Conservation (phyloP, 2,888 invertebrate genomes). For the Ochropleura plecta region DNA sequence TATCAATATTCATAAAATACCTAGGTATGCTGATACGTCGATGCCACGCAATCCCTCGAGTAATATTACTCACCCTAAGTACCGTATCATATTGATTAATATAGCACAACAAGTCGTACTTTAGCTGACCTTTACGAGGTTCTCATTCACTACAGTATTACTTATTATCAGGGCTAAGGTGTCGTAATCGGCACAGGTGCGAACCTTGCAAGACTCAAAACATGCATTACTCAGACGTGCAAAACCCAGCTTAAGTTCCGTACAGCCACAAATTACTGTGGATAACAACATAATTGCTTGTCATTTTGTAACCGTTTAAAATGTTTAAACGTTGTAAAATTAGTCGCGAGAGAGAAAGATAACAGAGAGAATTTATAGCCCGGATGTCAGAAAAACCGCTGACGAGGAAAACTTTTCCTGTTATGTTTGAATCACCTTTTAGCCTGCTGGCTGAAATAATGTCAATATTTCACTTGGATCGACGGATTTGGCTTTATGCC, state of each 20-base stretch:
- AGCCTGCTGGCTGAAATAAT: conserved; percentile 18
- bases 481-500: conserved; percentile 31
- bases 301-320: conserved; percentile 41
- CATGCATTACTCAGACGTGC: conserved; percentile 51
- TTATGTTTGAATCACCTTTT: conserved; percentile 20
- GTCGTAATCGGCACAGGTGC: conserved; percentile 61
- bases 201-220: conserved; percentile 57
- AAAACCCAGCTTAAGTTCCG: conserved; percentile 40
- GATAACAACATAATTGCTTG: conserved; percentile 54
- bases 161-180: conserved; percentile 59
- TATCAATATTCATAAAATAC: conserved; percentile 15
- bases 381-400: conserved; percentile 12
- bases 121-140: conserved; percentile 53
- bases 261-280: conserved; percentile 39
- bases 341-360: conserved; percentile 26
- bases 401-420: neutral
- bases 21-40: neutral
- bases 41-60: conserved; percentile 34
- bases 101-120: conserved; percentile 29
- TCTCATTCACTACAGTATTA: conserved; percentile 31
- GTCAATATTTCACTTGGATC: conserved; percentile 8
- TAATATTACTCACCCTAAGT: conserved; percentile 23
- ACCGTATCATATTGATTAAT: conserved; percentile 30
- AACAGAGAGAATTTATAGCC: conserved; percentile 33
- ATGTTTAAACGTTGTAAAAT: conserved; percentile 42